Base-by-base conservation (phyloP, 2,113 vertebrate species). In the Nasalis larvatus region DNA sequence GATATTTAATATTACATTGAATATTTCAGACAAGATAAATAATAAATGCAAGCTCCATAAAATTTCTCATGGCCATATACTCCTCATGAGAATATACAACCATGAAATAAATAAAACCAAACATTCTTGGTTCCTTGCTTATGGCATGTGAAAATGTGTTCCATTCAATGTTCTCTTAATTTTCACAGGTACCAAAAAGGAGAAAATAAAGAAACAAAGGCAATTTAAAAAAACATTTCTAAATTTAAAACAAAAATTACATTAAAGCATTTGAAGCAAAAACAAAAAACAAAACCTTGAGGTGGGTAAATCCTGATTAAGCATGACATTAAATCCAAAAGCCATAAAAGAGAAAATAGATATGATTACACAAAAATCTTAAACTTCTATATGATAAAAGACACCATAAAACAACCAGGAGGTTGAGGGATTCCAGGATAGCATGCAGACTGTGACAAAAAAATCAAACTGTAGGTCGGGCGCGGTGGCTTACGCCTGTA, bases 281-380 rank as follows among this genome's bases (percentile, higher is more conserved):
- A 47, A 56, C 25, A 47, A 63, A 54, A 81, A 32, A 42, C 13
- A 63, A 66, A 74, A 17, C 6, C 11, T 32, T 82, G 54, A 83
- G 78, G 30, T 37, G 63, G 10, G 16, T 45, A 68, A 94, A 89
- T 58, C 27, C 37, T 90, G 68, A 95, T 21, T 66, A 84, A 90
- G 58, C 69, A 94, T 82, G 9, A 60, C 21, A 89, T 47, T 93
- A 58, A 93, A 78, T 71, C 74, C 32, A 94, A 91, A 96, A 91
- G 66, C 14, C 82, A 74, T 74, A 86, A 80, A 86, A 10, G 37
- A 91, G 35, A 89, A 93, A 91, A 95, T 1, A 95, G 6, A 60
- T 10, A 25, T 71, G 17, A 82, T 77, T 85, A 89, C 40, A 86
- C 35, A 77, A 91, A 83, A 69, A 91, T 40, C 21, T 47, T 8